Base-by-base conservation (phyloP, 1,140 invertebrate genomes). In the Pogonognathellus flavescens region DNA sequence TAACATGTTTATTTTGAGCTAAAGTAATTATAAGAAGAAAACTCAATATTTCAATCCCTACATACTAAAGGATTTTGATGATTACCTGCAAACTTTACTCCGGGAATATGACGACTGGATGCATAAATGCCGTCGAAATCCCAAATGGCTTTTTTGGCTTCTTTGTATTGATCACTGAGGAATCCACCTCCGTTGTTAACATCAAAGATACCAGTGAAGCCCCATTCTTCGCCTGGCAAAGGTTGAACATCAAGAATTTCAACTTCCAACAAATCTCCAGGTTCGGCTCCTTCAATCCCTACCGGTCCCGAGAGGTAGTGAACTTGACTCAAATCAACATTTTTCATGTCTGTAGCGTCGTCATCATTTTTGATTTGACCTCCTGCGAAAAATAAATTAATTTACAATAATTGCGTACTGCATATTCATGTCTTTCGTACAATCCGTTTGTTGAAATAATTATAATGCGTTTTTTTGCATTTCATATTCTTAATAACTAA, bases 71-170 rank as follows among this genome's bases (percentile, higher is more conserved):
- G 14, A 85, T 18, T 55, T 53, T 52, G 18, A 60, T 57, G 11
- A 57, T 6, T 55, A 80, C 76, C 76, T 18, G 82, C 84, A 84
- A 86, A 86, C 14, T 82, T 80, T 0, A 88, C 84, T 0, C 87
- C 85, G 5, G 87, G 87, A 70, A 88, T 86, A 22, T 88, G 87
- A 10, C 87, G 22, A 81, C 85, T 86, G 0, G 85, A 50, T 1
- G 85, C 84, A 53, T 88, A 86, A 84, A 88, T 88, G 13, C 87
- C 87, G n/a, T 85, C 66, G 52, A 88, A 86, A 52, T 88, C 81
- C 87, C 87, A 88, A 84, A 88, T 80, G n/a, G 84, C 87, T 55
- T 88, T 88, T 22, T 72, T 22, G 1, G 85, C 55, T 50, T 57
- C 60, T 14, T 18, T 13, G 25, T 83, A 86, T 20, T 53, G 18